Conservation (phyloP, 2,797 vertebrate species). For the Tragelaphus eurycerus region DNA sequence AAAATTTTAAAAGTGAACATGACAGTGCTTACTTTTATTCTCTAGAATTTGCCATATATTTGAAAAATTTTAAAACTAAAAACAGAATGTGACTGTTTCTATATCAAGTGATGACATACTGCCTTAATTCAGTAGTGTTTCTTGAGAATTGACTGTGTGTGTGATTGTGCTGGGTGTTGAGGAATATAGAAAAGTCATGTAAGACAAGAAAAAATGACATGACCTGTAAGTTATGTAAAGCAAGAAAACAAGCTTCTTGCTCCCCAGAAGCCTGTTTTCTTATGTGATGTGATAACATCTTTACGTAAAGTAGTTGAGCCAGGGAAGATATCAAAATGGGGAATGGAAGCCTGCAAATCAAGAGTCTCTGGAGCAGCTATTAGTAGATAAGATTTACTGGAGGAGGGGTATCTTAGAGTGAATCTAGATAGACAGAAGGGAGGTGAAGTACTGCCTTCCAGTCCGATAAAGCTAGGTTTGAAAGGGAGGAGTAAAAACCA, state of each 20-base stretch:
- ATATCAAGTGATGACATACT: neutral
- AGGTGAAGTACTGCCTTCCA: neutral
- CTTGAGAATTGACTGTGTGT: neutral
- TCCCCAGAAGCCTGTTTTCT: neutral
- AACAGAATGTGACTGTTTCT: neutral
- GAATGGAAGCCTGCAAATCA: neutral
- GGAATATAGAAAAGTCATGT: neutral
- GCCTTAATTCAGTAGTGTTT: neutral
- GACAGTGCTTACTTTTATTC: neutral
- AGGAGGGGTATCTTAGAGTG: neutral
- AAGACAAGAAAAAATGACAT: neutral
- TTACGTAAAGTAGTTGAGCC: neutral
- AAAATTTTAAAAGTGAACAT: neutral
- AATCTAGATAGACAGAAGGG: neutral
- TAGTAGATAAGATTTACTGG: neutral
- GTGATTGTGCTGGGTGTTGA: neutral
- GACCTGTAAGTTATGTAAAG: neutral
- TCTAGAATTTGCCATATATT: slow-evolving; percentile 1
- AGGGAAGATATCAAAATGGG: neutral
- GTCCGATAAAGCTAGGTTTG: neutral
- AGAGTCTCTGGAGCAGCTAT: neutral
- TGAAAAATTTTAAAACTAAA: slow-evolving; percentile 5
- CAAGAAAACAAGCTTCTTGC: neutral
- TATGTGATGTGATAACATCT: neutral
- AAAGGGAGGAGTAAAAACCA: neutral